Percentiles rank a stretch among this genome's conserved stretches.
Conservation (phyloP, 1,140 invertebrate species). For the Acromyrmex charruanus region DNA sequence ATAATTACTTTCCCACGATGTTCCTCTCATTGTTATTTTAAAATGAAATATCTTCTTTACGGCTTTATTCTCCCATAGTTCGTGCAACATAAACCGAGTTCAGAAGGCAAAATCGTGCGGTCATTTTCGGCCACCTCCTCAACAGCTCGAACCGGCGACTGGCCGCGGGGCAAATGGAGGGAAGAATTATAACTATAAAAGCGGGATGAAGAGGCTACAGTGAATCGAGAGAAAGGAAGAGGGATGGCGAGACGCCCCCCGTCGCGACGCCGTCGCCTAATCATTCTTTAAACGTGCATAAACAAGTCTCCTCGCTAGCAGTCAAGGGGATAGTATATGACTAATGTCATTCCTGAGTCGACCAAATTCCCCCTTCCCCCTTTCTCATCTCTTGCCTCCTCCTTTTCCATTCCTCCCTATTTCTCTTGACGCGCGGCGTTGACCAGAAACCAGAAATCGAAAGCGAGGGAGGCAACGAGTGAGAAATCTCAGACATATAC, state of each 20-base stretch:
- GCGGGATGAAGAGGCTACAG: conserved; percentile 49
- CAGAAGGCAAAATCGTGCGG: conserved; percentile 40
- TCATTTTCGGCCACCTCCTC: conserved; percentile 55
- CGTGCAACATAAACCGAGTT: conserved; percentile 11
- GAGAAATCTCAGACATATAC: conserved; percentile 45
- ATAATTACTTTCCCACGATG: conserved; percentile 1
- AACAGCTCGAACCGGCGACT: conserved; percentile 48
- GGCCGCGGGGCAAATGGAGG: conserved; percentile 42
- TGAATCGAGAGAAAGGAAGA: conserved; percentile 41
- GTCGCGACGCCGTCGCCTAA: conserved; percentile 84
- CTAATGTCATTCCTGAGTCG: conserved; percentile 84
- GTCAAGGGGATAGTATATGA: conserved; percentile 80
- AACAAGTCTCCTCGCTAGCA: conserved; percentile 82
- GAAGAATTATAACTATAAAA: conserved; percentile 61
- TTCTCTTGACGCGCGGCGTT: not conserved
- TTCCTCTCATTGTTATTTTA: not conserved
- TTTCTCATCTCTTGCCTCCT: conserved; percentile 61
- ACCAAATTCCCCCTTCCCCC: conserved; percentile 66
- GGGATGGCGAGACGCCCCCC: conserved; percentile 79
- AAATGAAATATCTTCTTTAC: conserved; percentile 13
- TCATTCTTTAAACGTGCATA: conserved; percentile 87
- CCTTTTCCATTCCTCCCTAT: conserved; percentile 42
- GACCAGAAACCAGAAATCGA: conserved; percentile 76
- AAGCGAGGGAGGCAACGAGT: conserved; percentile 46
- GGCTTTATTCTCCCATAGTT: not conserved